These are phyloP conservation scores for Camelus dromedarius DNA, from an alignment of 2,113 vertebrate genomes.

Conservation along the genomic window DNA sequence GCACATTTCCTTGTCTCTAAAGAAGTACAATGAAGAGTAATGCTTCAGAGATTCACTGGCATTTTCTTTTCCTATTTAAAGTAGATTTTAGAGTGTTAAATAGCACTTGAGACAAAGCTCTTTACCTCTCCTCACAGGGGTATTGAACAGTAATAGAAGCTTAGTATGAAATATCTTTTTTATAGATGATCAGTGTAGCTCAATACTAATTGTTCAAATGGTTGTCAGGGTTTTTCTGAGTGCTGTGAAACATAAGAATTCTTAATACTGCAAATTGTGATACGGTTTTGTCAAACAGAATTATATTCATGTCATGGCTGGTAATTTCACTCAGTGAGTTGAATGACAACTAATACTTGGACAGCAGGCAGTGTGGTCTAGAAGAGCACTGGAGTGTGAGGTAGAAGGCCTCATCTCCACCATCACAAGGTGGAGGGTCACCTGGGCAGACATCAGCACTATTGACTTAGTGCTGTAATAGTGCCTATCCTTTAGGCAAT, in stretches of 20 bases:
- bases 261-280: background rate
- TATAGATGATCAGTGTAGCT: conserved; percentile 14
- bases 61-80: conserved; percentile 4
- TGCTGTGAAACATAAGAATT: background rate
- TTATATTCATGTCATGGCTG: background rate
- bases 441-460: background rate
- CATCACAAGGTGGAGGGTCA: background rate
- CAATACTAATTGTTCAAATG: conserved; percentile 14
- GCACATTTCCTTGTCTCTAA: conserved; percentile 28
- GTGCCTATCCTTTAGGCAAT: background rate
- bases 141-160: conserved; percentile 25
- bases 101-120: background rate
- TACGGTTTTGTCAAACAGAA: conserved; percentile 8
- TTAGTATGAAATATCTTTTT: conserved; percentile 23
- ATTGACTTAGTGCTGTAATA: background rate
- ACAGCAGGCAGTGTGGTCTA: background rate
- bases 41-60: background rate
- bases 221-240: background rate
- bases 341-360: background rate
- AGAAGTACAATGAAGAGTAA: background rate
- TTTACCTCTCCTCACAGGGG: conserved; percentile 4
- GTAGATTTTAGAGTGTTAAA: background rate
- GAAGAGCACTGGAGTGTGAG: background rate
- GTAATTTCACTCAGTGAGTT: background rate
- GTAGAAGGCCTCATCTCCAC: background rate